Base-by-base conservation (phyloP, 2,888 invertebrate species). In the Parapristionchus giblindavisi region DNA sequence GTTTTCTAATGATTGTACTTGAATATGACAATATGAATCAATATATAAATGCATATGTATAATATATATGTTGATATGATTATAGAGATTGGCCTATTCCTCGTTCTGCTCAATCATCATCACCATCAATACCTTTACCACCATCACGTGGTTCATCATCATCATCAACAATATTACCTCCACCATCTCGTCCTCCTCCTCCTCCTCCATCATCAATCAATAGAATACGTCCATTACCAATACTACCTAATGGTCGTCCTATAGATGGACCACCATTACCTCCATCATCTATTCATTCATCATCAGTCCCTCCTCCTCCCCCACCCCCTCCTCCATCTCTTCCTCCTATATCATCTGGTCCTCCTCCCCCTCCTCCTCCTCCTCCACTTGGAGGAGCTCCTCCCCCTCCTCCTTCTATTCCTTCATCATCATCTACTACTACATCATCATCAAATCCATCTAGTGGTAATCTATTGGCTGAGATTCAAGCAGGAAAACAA, bases 291-390 rank as follows among this genome's bases (percentile, higher is more conserved):
- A 40, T 36, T 36, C 61, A 34, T 24, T 40, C 61, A 3, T 34
- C 52, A 34, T 48, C 74, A 40, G 24, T 52, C 34, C 72, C 70
- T 21, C 36, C 60, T 14, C 72, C 72, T n/a, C 60, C 51, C 17
- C 72, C 72, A 1, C 77, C 77, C 5, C 87, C 87, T 24, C 85
- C 85, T 56, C 84, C 86, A n/a, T 63, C 73, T 38, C 63, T 72
- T 27, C 66, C 77, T 43, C 38, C 52, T 17, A 75, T 66, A 27
- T 71, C 77, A 14, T 70, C 81, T 48, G 76, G 81, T 29, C 78
- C 80, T 21, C 75, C 82, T 17, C 77, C 80, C 14, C 81, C 83
- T 36, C 80, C 83, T 54, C 68, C 68, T 27, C 68, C 68, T 4
- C 87, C 87, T n/a, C 71, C 56, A 40, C 71, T 58, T 54, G 29